Percentiles rank a stretch among this genome's conserved stretches.
phyloP scores from a whole-genome alignment of 1,140 invertebrate genomes.

The Drosophila funebris region DNA sequence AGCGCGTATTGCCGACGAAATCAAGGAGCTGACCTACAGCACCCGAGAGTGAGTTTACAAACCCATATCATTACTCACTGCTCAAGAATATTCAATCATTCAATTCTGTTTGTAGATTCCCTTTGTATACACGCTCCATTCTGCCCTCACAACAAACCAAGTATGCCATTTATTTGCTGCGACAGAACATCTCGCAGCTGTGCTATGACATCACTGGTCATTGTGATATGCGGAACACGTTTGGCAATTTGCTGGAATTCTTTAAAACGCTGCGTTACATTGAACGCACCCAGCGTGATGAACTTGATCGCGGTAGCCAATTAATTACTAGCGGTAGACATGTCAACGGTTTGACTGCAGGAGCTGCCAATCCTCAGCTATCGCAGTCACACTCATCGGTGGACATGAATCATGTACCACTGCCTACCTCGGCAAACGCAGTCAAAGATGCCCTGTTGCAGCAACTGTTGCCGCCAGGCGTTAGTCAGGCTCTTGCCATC shows the following conservation, averaged over 20 bases:
- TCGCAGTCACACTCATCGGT: conserved; percentile 77
- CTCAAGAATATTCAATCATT: neutral
- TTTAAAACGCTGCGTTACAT: conserved; percentile 67
- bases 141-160: conserved; percentile 88
- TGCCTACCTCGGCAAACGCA: conserved; percentile 58
- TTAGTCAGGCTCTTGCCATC: conserved; percentile 64
- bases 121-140: conserved; percentile 89
- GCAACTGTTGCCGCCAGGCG: conserved; percentile 57
- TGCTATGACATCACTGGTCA: conserved; percentile 90
- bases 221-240: conserved; percentile 88
- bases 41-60: conserved; percentile 88
- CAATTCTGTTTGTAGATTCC: conserved; percentile 87
- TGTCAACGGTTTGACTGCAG: conserved; percentile 51
- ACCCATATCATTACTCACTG: neutral
- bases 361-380: conserved; percentile 40
- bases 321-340: conserved; percentile 8
- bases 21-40: conserved; percentile 89
- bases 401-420: conserved; percentile 73
- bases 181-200: conserved; percentile 94
- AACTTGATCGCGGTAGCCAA: conserved; percentile 32
- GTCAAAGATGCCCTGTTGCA: conserved; percentile 65
- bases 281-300: conserved; percentile 57
- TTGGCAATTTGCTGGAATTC: conserved; percentile 88
- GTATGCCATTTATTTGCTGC: conserved; percentile 94
- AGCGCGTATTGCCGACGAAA: conserved; percentile 90